Evolutionary conservation across 2,797 vertebrate species (phyloP).

Genomic region (Lycodopsis pacificus): DNA sequence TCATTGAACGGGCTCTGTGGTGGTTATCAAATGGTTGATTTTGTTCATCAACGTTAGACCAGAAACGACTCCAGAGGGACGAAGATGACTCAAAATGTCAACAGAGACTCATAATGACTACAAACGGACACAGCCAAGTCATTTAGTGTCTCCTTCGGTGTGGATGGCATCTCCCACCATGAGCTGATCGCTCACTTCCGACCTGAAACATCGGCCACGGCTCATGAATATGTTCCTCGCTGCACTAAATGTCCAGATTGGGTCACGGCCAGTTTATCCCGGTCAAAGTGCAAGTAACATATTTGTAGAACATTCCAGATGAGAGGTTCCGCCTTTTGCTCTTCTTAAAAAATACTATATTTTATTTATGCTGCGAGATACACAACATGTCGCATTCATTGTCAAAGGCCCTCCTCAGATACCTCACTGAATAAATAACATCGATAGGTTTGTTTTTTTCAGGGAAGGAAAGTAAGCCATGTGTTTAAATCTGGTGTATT

Average conservation of each 20-base stretch:
- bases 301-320: slow-evolving; percentile 47
- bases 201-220: slow-evolving; percentile 14
- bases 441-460: slow-evolving; percentile 23
- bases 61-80: background rate
- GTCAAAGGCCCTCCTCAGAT: slow-evolving; percentile 36
- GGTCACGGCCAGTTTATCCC: slow-evolving; percentile 15
- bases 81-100: background rate
- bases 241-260: background rate
- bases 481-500: slow-evolving; percentile 7
- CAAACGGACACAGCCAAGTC: background rate
- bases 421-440: slow-evolving; percentile 65
- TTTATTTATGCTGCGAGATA: slow-evolving; percentile 63
- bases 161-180: slow-evolving; percentile 44
- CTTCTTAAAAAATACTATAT: slow-evolving; percentile 45
- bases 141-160: background rate
- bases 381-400: slow-evolving; percentile 38
- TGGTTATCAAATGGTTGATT: background rate
- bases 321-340: slow-evolving; percentile 36
- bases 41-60: background rate
- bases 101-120: background rate
- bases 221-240: background rate
- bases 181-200: slow-evolving; percentile 60
- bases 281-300: slow-evolving; percentile 32
- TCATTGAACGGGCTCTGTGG: slow-evolving; percentile 6
- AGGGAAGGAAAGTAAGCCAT: background rate